Conservation (phyloP, 2,797 vertebrate genomes). For the Bufotes viridis region DNA sequence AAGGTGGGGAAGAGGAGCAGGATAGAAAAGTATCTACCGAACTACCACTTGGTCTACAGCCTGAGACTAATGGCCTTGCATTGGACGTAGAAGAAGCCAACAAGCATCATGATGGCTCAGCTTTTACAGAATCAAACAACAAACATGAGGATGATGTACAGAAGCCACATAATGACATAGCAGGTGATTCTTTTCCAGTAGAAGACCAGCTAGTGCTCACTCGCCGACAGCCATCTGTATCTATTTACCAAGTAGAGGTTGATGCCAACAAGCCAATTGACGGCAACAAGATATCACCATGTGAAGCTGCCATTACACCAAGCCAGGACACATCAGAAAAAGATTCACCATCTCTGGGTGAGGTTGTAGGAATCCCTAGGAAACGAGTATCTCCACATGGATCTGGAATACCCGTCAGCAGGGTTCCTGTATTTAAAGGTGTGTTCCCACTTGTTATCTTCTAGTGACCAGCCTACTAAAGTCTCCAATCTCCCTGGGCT, state of each 20-base stretch:
- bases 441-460: constrained; percentile 64
- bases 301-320: constrained; percentile 47
- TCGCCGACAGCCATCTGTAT: constrained; percentile 51
- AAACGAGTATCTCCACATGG: constrained; percentile 59
- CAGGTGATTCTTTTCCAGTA: constrained; percentile 21
- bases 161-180: constrained; percentile 29
- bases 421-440: constrained; percentile 77
- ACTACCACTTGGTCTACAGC: background rate
- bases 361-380: background rate
- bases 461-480: constrained; percentile 61
- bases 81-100: constrained; percentile 7
- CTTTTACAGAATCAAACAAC: background rate
- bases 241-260: constrained; percentile 64
- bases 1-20: constrained; percentile 64
- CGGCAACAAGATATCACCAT: constrained; percentile 6
- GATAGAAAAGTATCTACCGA: background rate
- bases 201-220: constrained; percentile 16
- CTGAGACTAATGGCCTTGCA: constrained; percentile 33
- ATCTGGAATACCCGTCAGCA: constrained; percentile 68
- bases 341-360: constrained; percentile 22
- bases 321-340: constrained; percentile 15
- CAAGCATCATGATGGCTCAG: constrained; percentile 3
- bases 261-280: constrained; percentile 62
- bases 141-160: background rate
- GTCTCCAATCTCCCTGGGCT: constrained; percentile 64